phyloP scores from a whole-genome alignment of 1,140 invertebrate genomes.

The Drosophila asahinai region DNA sequence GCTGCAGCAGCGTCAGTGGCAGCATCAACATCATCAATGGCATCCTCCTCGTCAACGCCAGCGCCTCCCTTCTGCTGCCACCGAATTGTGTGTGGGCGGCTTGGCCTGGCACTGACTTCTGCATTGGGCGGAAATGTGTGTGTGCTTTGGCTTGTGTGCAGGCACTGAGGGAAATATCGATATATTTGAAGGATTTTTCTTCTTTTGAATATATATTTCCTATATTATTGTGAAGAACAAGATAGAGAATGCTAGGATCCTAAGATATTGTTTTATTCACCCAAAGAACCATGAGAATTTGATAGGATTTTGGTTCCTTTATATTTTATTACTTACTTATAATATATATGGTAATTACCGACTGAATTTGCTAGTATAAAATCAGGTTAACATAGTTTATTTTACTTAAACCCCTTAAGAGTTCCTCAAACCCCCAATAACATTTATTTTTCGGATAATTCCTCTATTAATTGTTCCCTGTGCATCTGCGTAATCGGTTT shows the following conservation, averaged over 20 bases:
- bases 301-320: not conserved
- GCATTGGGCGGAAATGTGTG: conserved; percentile 3
- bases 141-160: conserved; percentile 9
- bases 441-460: not conserved
- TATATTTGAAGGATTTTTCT: not conserved
- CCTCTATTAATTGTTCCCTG: not conserved
- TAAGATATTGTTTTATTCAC: not conserved
- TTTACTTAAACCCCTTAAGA: not conserved
- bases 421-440: accelerated
- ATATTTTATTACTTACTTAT: not conserved
- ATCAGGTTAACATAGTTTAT: not conserved
- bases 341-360: not conserved
- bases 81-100: conserved; percentile 41
- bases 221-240: not conserved
- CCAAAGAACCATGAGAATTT: not conserved
- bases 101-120: conserved; percentile 54
- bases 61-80: not conserved
- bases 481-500: conserved; percentile 37
- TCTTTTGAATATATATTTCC: not conserved
- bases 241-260: not conserved
- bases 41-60: conserved; percentile 35
- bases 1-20: conserved; percentile 14
- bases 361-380: not conserved
- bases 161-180: conserved; percentile 9
- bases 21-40: conserved; percentile 25